Evolutionary conservation across 2,888 invertebrate species (phyloP).

Genomic region (Helobdella robusta): DNA sequence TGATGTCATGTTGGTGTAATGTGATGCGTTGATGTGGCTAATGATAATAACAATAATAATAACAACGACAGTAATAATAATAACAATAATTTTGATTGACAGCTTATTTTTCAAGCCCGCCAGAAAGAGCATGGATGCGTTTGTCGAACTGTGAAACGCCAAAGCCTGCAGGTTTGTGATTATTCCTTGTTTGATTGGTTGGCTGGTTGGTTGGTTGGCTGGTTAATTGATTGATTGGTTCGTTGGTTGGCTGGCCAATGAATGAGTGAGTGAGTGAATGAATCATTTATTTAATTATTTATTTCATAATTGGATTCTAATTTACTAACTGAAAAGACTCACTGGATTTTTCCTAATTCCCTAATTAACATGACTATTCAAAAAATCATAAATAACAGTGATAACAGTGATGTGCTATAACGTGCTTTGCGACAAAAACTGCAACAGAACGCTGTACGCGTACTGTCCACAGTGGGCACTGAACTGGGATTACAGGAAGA

Average conservation of each 20-base stretch:
- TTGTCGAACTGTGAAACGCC: slow-evolving; percentile 8
- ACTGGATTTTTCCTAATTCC: neutral
- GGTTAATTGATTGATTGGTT: too few relatives aligned
- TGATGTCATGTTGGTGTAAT: too few relatives aligned
- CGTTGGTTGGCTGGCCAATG: too few relatives aligned
- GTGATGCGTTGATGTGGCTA: too few relatives aligned
- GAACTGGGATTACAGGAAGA: slow-evolving; percentile 95
- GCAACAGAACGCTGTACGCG: slow-evolving; percentile 94
- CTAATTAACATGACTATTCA: neutral
- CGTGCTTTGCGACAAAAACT: slow-evolving; percentile 96
- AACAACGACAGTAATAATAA: too few relatives aligned
- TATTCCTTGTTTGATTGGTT: neutral
- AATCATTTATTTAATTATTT: too few relatives aligned
- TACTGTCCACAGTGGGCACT: slow-evolving; percentile 99
- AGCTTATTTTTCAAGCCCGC: slow-evolving; percentile 19
- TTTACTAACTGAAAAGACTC: neutral
- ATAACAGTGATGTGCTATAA: slow-evolving; percentile 99
- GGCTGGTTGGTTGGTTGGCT: too few relatives aligned
- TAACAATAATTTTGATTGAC: neutral
- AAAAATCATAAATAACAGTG: slow-evolving; percentile 47
- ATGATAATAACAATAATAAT: too few relatives aligned
- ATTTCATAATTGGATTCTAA: too few relatives aligned
- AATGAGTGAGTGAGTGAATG: too few relatives aligned
- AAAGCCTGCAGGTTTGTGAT: slow-evolving; percentile 19
- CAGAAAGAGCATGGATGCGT: slow-evolving; percentile 24